Conservation (phyloP, 2,888 invertebrate genomes). For the Tiliacea aurago region DNA sequence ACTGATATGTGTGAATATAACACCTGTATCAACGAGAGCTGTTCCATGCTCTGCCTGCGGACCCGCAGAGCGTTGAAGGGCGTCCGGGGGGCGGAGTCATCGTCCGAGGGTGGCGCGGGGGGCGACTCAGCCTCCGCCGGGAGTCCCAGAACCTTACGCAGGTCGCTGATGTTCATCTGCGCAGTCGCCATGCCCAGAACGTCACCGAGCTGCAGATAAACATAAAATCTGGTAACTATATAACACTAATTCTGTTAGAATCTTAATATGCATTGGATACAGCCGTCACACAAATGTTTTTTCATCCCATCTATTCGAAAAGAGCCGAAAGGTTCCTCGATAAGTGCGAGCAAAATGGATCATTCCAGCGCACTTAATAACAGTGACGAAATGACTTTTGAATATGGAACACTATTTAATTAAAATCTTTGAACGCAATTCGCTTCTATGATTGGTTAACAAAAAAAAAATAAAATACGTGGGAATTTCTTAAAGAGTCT, state of each 20-base stretch:
- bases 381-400: too few species aligned
- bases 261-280: neutral
- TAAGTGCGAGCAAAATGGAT: too few species aligned
- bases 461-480: too few species aligned
- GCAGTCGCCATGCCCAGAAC: conserved; percentile 98
- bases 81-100: conserved; percentile 74
- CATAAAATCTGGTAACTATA: neutral
- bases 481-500: too few species aligned
- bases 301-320: too few species aligned
- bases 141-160: conserved; percentile 95
- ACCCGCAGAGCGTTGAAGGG: conserved; percentile 91
- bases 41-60: conserved; percentile 98
- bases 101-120: conserved; percentile 65
- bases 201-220: conserved; percentile 93
- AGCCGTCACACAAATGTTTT: too few species aligned
- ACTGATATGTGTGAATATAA: neutral
- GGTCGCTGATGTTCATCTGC: conserved; percentile 97
- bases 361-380: too few species aligned
- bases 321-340: too few species aligned
- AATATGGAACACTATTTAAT: too few species aligned
- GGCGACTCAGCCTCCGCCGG: conserved; percentile 87
- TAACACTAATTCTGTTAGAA: neutral
- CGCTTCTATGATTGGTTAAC: too few species aligned
- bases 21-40: conserved; percentile 97
- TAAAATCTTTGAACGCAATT: too few species aligned